Evolutionary conservation across 2,888 invertebrate genomes (phyloP).

Genomic region (Tetropium fuscum): DNA sequence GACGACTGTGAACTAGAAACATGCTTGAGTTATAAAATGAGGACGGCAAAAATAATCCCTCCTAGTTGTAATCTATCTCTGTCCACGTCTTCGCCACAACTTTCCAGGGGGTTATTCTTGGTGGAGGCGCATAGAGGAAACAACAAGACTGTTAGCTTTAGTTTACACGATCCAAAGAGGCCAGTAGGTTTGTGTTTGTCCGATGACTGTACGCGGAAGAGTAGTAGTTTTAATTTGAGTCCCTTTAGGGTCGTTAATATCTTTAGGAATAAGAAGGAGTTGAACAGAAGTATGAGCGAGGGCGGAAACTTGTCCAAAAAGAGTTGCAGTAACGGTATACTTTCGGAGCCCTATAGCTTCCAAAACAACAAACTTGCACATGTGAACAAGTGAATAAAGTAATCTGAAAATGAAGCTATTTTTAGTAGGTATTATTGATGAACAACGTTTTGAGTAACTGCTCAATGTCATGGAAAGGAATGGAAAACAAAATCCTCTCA

Average conservation of each 20-base stretch:
- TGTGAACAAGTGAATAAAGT: too few relatives aligned
- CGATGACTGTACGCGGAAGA: conserved; percentile 23
- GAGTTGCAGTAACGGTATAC: conserved; percentile 24
- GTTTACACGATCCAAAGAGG: conserved; percentile 29
- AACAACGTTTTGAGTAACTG: too few relatives aligned
- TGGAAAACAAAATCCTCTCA: too few relatives aligned
- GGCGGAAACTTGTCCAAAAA: conserved; percentile 44
- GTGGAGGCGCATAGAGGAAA: conserved; percentile 47
- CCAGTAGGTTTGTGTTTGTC: conserved; percentile 13
- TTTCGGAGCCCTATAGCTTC: too few relatives aligned
- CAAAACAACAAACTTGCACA: too few relatives aligned
- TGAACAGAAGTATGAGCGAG: conserved; percentile 53
- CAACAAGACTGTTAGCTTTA: conserved; percentile 32
- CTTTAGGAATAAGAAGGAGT: conserved; percentile 39
- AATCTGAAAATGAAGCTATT: too few relatives aligned
- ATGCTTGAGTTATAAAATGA: conserved; percentile 4
- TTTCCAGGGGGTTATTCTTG: conserved; percentile 56
- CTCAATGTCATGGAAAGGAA: too few relatives aligned
- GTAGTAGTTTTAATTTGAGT: conserved; percentile 33
- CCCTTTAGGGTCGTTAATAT: conserved; percentile 44
- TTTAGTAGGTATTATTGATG: too few relatives aligned
- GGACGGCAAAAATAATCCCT: background rate
- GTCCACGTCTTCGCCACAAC: conserved; percentile 60
- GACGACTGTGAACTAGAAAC: conserved; percentile 37
- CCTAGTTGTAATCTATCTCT: conserved; percentile 24